Evolutionary conservation across 1,140 invertebrate genomes (phyloP).

Genomic region (Drosophila setifemur): DNA sequence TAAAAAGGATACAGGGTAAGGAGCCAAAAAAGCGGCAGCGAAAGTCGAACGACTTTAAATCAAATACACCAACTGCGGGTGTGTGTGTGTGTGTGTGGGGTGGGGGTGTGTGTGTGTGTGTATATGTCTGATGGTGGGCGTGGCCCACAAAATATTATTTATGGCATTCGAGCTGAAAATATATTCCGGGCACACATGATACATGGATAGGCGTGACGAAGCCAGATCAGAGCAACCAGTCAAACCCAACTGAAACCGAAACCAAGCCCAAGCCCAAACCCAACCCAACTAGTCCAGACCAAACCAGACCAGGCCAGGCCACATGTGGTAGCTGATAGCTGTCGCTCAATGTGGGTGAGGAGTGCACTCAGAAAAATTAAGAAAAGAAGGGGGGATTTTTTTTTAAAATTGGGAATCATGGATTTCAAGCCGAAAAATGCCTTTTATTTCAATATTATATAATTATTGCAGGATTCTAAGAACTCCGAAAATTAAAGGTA

Average conservation of each 20-base stretch:
- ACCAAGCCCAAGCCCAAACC: constrained; percentile 1
- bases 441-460: no score
- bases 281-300: background rate
- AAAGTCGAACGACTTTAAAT: constrained; percentile 58
- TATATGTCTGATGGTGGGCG: constrained; percentile 13
- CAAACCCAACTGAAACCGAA: no score
- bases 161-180: constrained; percentile 64
- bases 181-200: constrained; percentile 64
- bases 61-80: constrained; percentile 33
- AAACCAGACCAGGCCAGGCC: constrained; percentile 8
- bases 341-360: constrained; percentile 56
- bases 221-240: constrained; percentile 4
- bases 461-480: no score
- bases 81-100: constrained; percentile 4
- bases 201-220: constrained; percentile 57
- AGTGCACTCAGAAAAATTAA: constrained; percentile 6
- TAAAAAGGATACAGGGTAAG: constrained; percentile 2
- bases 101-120: constrained; percentile 14
- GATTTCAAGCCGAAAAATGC: no score
- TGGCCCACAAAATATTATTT: constrained; percentile 69
- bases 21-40: constrained; percentile 26
- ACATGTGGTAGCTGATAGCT: constrained; percentile 58
- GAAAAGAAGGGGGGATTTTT: no score
- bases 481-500: no score
- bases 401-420: no score